Percentiles rank a stretch among this genome's conserved stretches.
phyloP scores from a whole-genome alignment of 2,113 vertebrate species.

The Ammodytes dubius region DNA sequence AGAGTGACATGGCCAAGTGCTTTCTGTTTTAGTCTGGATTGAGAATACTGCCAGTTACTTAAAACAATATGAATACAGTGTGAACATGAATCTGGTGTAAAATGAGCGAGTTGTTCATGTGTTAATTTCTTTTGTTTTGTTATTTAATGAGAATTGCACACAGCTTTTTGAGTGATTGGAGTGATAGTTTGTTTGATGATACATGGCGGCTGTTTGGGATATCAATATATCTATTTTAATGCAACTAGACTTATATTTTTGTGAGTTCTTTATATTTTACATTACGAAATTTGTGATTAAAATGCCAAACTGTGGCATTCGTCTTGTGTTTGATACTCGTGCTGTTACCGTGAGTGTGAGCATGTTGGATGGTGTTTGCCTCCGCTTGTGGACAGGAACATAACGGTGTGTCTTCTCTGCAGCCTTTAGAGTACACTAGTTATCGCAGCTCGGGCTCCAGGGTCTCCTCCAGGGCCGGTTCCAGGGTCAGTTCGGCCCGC shows the following conservation, averaged over 20 bases:
- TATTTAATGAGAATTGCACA: background rate
- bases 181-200: background rate
- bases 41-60: background rate
- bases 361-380: background rate
- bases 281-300: background rate
- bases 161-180: background rate
- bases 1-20: background rate
- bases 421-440: slow-evolving; percentile 91
- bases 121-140: slow-evolving; percentile 20
- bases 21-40: background rate
- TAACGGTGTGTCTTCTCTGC: slow-evolving; percentile 50
- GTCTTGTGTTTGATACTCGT: background rate
- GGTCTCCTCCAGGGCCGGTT: slow-evolving; percentile 92
- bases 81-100: background rate
- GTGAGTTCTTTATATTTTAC: background rate
- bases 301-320: background rate
- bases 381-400: background rate
- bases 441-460: slow-evolving; percentile 91
- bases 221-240: background rate
- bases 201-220: background rate
- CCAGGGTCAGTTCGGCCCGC: slow-evolving; percentile 92
- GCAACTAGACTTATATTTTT: background rate
- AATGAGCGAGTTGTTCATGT: background rate
- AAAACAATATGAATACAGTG: background rate
- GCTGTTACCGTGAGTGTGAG: background rate